Evolutionary conservation across 53 echinoderm and acorn worm genomes (phyloP).

Genomic region (Apostichopus leukothele): DNA sequence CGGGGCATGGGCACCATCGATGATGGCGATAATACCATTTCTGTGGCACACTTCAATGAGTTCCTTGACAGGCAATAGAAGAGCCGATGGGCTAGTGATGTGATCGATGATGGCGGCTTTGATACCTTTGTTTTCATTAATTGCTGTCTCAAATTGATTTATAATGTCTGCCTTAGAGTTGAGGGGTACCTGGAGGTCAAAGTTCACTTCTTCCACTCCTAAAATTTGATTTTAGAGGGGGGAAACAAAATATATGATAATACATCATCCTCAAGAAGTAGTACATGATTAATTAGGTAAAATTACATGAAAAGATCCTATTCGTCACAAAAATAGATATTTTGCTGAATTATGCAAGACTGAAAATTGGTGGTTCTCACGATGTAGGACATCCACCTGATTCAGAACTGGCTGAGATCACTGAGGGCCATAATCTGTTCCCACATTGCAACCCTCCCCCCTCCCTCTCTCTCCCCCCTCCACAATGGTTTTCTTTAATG

Average conservation of each 20-base stretch:
- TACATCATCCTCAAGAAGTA: too few species aligned
- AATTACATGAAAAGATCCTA: too few species aligned
- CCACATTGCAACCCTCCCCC: too few species aligned
- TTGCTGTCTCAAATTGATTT: conserved; percentile 37
- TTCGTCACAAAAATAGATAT: too few species aligned
- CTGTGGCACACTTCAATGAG: conserved; percentile 56
- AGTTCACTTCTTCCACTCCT: conserved; percentile 52
- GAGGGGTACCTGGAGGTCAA: conserved; percentile 62
- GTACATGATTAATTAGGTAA: too few species aligned
- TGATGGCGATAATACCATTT: conserved; percentile 56
- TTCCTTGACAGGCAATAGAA: conserved; percentile 56
- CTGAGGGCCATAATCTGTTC: too few species aligned
- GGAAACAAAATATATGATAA: not conserved
- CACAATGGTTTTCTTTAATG: too few species aligned
- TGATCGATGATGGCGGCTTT: conserved; percentile 66
- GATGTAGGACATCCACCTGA: too few species aligned
- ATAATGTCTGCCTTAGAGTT: conserved; percentile 49
- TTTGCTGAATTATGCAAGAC: too few species aligned
- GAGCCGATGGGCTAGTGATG: conserved; percentile 63
- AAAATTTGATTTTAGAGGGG: not conserved
- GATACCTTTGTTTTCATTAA: conserved; percentile 54
- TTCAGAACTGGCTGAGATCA: too few species aligned
- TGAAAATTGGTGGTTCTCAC: too few species aligned
- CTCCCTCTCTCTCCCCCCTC: too few species aligned
- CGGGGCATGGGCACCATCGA: conserved; percentile 79